Evolutionary conservation across 2,888 invertebrate genomes (phyloP).

Genomic region (Idaea biselata): DNA sequence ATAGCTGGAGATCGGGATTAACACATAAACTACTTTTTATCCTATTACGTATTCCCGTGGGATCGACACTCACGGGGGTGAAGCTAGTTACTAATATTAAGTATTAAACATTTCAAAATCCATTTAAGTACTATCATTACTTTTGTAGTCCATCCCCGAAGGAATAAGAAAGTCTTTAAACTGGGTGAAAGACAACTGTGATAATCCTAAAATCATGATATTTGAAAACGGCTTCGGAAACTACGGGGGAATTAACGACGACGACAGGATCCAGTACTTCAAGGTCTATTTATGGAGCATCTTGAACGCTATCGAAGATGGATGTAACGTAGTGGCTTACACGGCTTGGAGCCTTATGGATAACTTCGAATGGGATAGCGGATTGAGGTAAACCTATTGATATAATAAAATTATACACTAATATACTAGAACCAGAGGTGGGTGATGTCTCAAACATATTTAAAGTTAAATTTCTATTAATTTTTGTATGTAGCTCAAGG

Average conservation of each 20-base stretch:
- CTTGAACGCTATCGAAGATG: slow-evolving; percentile 54
- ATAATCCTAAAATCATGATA: slow-evolving; percentile 76
- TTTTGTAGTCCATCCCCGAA: slow-evolving; percentile 57
- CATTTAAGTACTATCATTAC: background rate
- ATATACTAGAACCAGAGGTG: too few relatives aligned
- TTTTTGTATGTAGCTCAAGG: too few relatives aligned
- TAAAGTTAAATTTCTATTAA: too few relatives aligned
- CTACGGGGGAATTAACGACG: slow-evolving; percentile 49
- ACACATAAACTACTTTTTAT: too few relatives aligned
- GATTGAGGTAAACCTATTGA: slow-evolving; percentile 41
- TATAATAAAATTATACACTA: too few relatives aligned
- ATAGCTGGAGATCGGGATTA: too few relatives aligned
- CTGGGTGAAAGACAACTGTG: slow-evolving; percentile 79
- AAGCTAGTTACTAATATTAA: too few relatives aligned
- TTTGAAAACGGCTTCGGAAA: slow-evolving; percentile 83
- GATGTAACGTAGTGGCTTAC: slow-evolving; percentile 50
- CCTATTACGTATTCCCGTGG: too few relatives aligned
- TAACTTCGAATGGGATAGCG: slow-evolving; percentile 63
- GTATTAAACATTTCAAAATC: too few relatives aligned
- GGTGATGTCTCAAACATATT: too few relatives aligned
- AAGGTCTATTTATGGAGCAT: slow-evolving; percentile 49
- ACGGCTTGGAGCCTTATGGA: slow-evolving; percentile 70
- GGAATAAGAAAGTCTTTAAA: slow-evolving; percentile 76
- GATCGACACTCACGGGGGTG: too few relatives aligned
- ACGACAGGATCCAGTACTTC: slow-evolving; percentile 62